Percentiles rank a stretch among this genome's conserved stretches.
Conservation (phyloP, 1,140 invertebrate genomes). For the Campoletis sonorensis region DNA sequence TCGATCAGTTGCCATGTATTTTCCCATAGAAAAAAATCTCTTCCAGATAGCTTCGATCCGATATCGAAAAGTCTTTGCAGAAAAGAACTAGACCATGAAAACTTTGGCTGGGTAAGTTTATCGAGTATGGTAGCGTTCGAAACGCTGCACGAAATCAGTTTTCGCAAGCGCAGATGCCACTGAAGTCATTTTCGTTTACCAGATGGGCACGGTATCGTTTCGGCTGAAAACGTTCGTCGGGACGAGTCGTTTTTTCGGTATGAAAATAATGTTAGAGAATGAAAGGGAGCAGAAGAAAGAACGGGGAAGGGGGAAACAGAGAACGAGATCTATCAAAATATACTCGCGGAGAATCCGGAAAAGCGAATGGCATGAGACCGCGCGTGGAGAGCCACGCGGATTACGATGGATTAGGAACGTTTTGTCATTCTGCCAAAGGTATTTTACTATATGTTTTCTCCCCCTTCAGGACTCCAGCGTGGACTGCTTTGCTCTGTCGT, state of each 20-base stretch:
- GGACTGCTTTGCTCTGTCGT: background rate
- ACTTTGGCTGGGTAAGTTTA: background rate
- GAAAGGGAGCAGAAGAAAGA: background rate
- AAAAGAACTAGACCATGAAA: background rate
- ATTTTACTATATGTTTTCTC: slow-evolving; percentile 46
- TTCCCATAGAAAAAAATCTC: background rate
- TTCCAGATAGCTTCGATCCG: background rate
- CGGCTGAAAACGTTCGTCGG: background rate
- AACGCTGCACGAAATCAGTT: slow-evolving; percentile 13
- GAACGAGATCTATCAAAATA: slow-evolving; percentile 44
- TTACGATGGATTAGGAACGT: slow-evolving; percentile 57
- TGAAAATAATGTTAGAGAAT: background rate
- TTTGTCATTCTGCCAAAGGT: slow-evolving; percentile 59
- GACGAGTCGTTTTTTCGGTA: background rate
- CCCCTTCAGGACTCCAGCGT: background rate
- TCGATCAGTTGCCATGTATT: too few species aligned
- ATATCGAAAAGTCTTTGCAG: background rate
- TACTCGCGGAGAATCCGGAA: slow-evolving; percentile 50
- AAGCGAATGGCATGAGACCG: slow-evolving; percentile 46
- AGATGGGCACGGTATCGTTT: background rate
- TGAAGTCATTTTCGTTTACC: slow-evolving; percentile 28
- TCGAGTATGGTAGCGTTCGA: background rate
- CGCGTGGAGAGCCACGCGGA: slow-evolving; percentile 35
- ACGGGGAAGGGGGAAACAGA: background rate
- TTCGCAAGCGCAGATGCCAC: background rate